A percentile compares a stretch with the other conserved stretches of the same genome.
These are phyloP conservation scores for Carabus problematicus DNA, from an alignment of 2,888 invertebrate genomes.

Conservation along the genomic window DNA sequence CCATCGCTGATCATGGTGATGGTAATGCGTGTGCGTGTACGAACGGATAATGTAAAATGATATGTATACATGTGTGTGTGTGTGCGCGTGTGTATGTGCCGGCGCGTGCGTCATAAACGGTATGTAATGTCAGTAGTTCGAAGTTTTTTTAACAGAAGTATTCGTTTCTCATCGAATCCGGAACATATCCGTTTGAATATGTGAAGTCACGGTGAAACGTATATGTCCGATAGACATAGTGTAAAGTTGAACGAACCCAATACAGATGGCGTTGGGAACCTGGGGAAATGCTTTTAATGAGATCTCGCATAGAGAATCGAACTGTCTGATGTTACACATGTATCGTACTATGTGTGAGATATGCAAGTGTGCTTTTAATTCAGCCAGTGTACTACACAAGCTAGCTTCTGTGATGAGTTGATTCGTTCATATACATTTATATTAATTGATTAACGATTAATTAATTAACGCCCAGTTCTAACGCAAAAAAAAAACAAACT, in stretches of 20 bases:
- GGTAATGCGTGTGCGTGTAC: conserved; percentile 7
- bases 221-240: background rate
- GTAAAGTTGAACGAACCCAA: too few relatives aligned
- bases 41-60: too few relatives aligned
- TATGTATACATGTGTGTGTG: background rate
- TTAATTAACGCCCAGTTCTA: conserved; percentile 3
- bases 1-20: too few relatives aligned
- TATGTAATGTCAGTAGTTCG: background rate
- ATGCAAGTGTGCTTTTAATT: conserved; percentile 14
- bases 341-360: background rate
- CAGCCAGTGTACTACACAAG: conserved; percentile 11
- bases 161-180: conserved; percentile 17
- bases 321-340: too few relatives aligned
- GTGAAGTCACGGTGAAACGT: conserved; percentile 14
- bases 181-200: conserved; percentile 28
- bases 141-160: conserved; percentile 17
- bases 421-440: background rate
- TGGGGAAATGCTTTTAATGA: too few relatives aligned
- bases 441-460: background rate
- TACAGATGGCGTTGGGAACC: too few relatives aligned
- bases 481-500: background rate
- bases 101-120: background rate
- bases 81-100: background rate
- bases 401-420: conserved; percentile 11
- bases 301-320: too few relatives aligned